Evolutionary conservation across 2,113 vertebrate genomes (phyloP), one percentile per base, ranked within the genome.

Genomic region (Heliornis fulica): DNA sequence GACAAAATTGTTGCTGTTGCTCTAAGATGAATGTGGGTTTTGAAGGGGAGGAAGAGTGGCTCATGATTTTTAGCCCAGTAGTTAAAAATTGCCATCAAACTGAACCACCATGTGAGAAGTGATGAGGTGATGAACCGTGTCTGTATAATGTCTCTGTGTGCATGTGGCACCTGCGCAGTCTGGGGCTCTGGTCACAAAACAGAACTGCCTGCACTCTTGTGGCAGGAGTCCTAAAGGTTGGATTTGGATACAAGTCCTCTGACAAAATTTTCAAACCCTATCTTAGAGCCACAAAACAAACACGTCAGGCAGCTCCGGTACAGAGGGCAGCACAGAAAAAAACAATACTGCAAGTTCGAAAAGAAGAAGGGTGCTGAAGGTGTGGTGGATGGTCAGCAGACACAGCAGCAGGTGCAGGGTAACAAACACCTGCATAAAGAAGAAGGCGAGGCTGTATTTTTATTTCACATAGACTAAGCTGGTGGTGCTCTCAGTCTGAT

Each of bases 21-120:
- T 69, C 34, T 29, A 29, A 78, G 46, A 46, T 16, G 23, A 8
- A 0, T 0, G 1, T 25, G 51, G 15, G 10, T 43, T 63, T 57
- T 51, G 64, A 9, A 14, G 19, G 22, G 31, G 15, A 18, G 43
- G 43, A 13, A 9, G 29, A 14, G 16, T 6, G 51, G 17, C 53
- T 61, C 22, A 5, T 0, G 46, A 0, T 21, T 72, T 83, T 50
- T 9, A 74, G 11, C 20, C 46, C 0, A 1, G 0, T 15, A 23
- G 11, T 34, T 72, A 10, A 40, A 28, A 40, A 28, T 19, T 61
- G 7, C 12, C 25, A 1, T n/a, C 31, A 23, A 25, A 13, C 15
- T 3, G n/a, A 29, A 4, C 8, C 1, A 0, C 3, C 5, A 0
- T 2, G 16, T 4, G 45, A 23, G 25, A 48, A n/a, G 34, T 1